phyloP scores from a whole-genome alignment of 2,113 vertebrate species.

The Paramisgurnus dabryanus region DNA sequence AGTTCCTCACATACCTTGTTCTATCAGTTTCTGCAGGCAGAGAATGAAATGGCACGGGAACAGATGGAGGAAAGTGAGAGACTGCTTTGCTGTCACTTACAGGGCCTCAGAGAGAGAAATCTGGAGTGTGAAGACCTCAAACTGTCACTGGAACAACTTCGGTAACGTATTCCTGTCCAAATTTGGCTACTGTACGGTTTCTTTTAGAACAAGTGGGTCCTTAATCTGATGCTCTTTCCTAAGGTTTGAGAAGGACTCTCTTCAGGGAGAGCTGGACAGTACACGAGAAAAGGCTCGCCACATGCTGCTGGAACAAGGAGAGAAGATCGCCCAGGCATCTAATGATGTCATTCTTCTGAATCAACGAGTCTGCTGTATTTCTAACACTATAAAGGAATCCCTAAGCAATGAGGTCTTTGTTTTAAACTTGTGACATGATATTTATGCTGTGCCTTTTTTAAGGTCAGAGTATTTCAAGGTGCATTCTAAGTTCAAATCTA shows the following conservation, averaged over 20 bases:
- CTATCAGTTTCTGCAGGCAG: slow-evolving; percentile 87
- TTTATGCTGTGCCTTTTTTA: not conserved
- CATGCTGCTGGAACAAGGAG: slow-evolving; percentile 61
- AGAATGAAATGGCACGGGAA: slow-evolving; percentile 78
- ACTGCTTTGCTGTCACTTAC: slow-evolving; percentile 72
- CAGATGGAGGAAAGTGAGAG: slow-evolving; percentile 83
- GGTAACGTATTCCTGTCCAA: slow-evolving; percentile 65
- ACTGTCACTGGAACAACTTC: slow-evolving; percentile 70
- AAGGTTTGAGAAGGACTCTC: slow-evolving; percentile 54
- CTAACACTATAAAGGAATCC: slow-evolving; percentile 55
- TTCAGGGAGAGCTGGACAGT: slow-evolving; percentile 66
- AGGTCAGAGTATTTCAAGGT: too few species aligned
- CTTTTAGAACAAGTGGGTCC: not conserved
- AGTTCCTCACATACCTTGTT: not conserved
- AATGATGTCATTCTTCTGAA: slow-evolving; percentile 68
- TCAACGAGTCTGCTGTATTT: slow-evolving; percentile 66
- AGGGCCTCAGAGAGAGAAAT: slow-evolving; percentile 76
- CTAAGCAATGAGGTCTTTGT: slow-evolving; percentile 61
- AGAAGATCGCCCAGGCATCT: slow-evolving; percentile 63
- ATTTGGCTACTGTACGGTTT: not conserved
- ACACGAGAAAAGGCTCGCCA: slow-evolving; percentile 50
- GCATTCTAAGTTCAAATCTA: too few species aligned
- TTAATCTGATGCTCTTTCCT: too few species aligned
- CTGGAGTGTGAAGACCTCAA: slow-evolving; percentile 82
- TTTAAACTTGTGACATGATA: not conserved